A percentile compares a stretch with the other conserved stretches of the same genome.
These are phyloP conservation scores for Axis porcinus DNA, from an alignment of 2,113 vertebrate species.

Conservation along the genomic window DNA sequence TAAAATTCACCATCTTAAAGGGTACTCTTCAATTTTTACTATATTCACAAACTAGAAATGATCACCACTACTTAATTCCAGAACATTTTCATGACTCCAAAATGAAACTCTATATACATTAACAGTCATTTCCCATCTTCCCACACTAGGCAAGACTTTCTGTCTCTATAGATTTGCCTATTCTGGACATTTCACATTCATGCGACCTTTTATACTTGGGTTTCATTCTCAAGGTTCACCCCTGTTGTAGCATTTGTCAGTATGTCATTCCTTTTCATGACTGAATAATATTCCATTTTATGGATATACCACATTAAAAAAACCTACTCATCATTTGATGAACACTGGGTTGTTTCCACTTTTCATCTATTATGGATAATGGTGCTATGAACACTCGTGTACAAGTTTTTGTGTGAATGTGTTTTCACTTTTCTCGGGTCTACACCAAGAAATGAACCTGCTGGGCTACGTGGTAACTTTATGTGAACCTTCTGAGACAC, in stretches of 20 bases:
- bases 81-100: background rate
- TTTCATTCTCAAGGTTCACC: background rate
- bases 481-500: background rate
- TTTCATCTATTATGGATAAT: background rate
- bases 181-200: background rate
- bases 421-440: background rate
- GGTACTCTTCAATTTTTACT: background rate
- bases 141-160: background rate
- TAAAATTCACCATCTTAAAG: background rate
- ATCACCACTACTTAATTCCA: background rate
- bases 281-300: background rate
- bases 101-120: background rate
- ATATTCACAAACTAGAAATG: background rate
- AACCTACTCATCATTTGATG: background rate
- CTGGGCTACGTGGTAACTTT: background rate
- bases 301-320: background rate
- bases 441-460: background rate
- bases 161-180: background rate
- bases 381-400: background rate
- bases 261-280: background rate
- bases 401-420: background rate
- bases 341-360: background rate
- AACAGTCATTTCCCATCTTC: background rate
- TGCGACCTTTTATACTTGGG: background rate
- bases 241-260: background rate